Base-by-base conservation (phyloP, 2,113 vertebrate species). In the Trichechus manatus region DNA sequence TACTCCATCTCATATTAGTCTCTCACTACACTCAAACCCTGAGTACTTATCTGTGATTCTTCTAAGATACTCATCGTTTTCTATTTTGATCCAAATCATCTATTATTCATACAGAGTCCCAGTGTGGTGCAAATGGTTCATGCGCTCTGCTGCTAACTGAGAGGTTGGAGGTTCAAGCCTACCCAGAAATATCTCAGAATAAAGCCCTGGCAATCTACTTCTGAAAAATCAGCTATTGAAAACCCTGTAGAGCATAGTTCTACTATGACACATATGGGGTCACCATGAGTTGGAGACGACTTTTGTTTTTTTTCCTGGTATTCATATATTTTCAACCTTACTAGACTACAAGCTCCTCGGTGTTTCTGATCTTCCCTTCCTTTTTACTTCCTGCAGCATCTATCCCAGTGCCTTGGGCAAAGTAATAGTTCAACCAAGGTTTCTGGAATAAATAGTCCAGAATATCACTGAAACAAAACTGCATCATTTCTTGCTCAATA, bases 361-460 rank as follows among this genome's bases (percentile, higher is more conserved):
- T n/a, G 44, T 14, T 17, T 77, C 3, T 9, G 15, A 2, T 59
- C 7, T 50, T 56, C 44, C n/a, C 63, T 61, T 44, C 36, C 42
- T 61, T 29, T 56, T 77, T 50, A 59, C 11, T 64, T 56, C 56
- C 75, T 22, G 1, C 5, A 10, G 86, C 22, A 82, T 82, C 79
- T 59, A 0, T 81, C 68, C 23, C 3, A 50, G 10, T 44, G 56
- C 83, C 19, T 5, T 11, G 11, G 63, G 89, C 17, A 53, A 61
- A 59, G 42, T 36, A 72, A 6, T 59, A 56, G 70, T 39, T 81
- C 87, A 93, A 59, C 4, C 53, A 47, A 19, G 8, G 8, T 64
- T 78, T 89, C 61, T 66, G 36, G 42, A 79, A 92, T 74, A 95
- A 81, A 61, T 80, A 50, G 15, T 88, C 31, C 77, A 87, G 42